These are phyloP conservation scores for Meloidogyne exigua DNA, from an alignment of 1,140 invertebrate species.

Conservation along the genomic window DNA sequence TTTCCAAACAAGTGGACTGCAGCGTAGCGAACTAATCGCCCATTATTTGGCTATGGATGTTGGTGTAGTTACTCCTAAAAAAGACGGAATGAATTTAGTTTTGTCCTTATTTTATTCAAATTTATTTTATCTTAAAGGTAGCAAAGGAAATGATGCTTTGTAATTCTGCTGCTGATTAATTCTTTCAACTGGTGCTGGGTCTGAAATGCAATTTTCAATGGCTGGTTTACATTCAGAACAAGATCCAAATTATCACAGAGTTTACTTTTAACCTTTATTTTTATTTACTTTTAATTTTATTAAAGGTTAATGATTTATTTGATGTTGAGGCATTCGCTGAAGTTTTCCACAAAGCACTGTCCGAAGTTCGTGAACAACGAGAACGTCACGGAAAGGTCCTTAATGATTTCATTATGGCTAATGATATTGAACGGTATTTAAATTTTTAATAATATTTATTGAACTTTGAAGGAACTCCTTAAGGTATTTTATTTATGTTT, in stretches of 20 bases:
- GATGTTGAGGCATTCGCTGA: slow-evolving; percentile 58
- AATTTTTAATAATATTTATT: too few species aligned
- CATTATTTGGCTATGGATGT: slow-evolving; percentile 63
- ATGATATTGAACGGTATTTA: slow-evolving; percentile 57
- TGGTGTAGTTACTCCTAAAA: slow-evolving; percentile 61
- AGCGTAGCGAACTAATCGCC: slow-evolving; percentile 56
- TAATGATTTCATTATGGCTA: slow-evolving; percentile 60
- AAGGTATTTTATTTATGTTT: background rate
- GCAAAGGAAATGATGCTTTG: slow-evolving; percentile 61
- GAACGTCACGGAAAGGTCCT: slow-evolving; percentile 52
- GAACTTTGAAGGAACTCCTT: too few species aligned
- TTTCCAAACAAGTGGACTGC: slow-evolving; percentile 62
- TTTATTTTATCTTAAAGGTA: slow-evolving; percentile 11
- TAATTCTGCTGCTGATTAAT: slow-evolving; percentile 59
- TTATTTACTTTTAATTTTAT: background rate
- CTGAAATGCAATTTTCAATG: slow-evolving; percentile 61
- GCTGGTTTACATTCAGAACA: slow-evolving; percentile 56
- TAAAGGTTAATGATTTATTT: slow-evolving; percentile 54
- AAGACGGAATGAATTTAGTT: slow-evolving; percentile 62
- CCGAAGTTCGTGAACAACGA: slow-evolving; percentile 47
- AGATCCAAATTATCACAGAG: slow-evolving; percentile 47
- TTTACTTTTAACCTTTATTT: too few species aligned
- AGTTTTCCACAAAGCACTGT: slow-evolving; percentile 56
- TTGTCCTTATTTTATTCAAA: slow-evolving; percentile 21
- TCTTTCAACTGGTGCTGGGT: slow-evolving; percentile 61